Evolutionary conservation across 1,140 invertebrate species (phyloP), one percentile per base, ranked within the genome.

Genomic region (Onthophagus taurus): DNA sequence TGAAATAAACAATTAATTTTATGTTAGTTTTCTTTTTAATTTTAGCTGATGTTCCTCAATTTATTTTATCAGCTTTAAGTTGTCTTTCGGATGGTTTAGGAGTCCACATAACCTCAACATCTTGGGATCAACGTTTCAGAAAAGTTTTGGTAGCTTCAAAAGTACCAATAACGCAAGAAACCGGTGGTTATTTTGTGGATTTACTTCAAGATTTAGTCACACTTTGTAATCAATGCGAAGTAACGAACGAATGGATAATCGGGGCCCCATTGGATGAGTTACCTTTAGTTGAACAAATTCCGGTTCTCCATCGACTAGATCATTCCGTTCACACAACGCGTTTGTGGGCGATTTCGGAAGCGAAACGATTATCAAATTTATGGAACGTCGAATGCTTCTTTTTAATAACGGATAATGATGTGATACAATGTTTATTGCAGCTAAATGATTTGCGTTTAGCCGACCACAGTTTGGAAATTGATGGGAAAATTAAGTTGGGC

Each of bases 251-350:
- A 43, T 79, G 77, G 66, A 72, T 77, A 13, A 55, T 76, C 35
- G 77, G 76, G 2, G 76, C 77, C 1, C 76, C 77, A 0, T 55
- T 80, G 9, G 77, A 81, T 46, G 76, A 85, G 50, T 53, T 85
- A 33, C 82, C 83, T 0, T 67, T 86, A 4, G 80, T 83, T 0
- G 84, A 87, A 55, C 83, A 87, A 64, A 86, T 87, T 58, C 78
- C 83, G 3, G 74, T 85, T 26, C 65, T 87, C 3, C 83, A 87
- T 59, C 69, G 83, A 55, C 66, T 85, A 75, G 82, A 85, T 66
- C 82, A 85, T 54, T 82, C 83, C 0, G 72, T 86, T 8, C 83
- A 86, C 53, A 83, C 80, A 0, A 80, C 75, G 53, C 69, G 82
- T 17, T 58, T 85, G 0, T 88, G 83, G 83, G 77, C 80, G 19